Percentiles rank a stretch among this genome's conserved stretches.
phyloP scores from a whole-genome alignment of 2,888 invertebrate genomes.

The Sepiola atlantica region DNA sequence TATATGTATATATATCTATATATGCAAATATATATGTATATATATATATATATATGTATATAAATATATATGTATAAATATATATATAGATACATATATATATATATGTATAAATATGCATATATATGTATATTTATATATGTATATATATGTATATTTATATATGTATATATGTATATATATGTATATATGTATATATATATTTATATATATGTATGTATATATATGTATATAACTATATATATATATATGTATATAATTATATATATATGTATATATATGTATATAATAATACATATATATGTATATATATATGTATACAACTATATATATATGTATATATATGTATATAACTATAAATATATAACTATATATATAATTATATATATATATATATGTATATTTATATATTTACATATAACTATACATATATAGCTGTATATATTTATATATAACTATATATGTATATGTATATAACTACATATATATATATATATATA shows the following conservation, averaged over 20 bases:
- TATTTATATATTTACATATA: neutral
- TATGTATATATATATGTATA: no score
- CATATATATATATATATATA: neutral
- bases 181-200: slow-evolving; percentile 34
- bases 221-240: neutral
- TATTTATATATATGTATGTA: slow-evolving; percentile 34
- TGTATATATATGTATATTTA: neutral
- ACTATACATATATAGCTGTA: neutral
- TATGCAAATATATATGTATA: neutral
- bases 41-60: neutral
- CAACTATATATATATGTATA: neutral
- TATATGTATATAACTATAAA: slow-evolving; percentile 32
- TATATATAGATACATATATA: neutral
- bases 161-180: slow-evolving; percentile 32
- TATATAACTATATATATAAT: neutral
- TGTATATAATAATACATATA: no score
- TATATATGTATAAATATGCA: slow-evolving; percentile 22
- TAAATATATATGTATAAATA: no score
- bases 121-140: neutral
- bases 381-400: neutral
- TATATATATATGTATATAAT: no score
- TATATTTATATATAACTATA: slow-evolving; percentile 14
- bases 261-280: no score
- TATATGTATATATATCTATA: neutral
- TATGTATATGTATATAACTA: neutral